phyloP scores from a whole-genome alignment of 2,888 invertebrate species.

The Watsonalla cultraria region DNA sequence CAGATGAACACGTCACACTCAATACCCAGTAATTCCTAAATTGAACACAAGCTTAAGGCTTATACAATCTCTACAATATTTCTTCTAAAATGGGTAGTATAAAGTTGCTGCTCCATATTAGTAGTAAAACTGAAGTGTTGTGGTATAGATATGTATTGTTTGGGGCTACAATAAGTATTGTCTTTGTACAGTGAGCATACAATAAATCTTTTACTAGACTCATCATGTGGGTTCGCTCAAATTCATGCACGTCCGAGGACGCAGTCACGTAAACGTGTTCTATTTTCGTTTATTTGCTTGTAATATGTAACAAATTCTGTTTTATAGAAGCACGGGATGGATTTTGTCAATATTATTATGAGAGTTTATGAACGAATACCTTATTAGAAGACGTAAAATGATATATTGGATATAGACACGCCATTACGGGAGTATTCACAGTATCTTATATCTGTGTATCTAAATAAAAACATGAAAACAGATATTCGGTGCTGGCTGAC shows the following conservation, averaged over 20 bases:
- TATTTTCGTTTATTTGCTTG: conserved; percentile 56
- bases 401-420: conserved; percentile 37
- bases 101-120: too few relatives aligned
- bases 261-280: conserved; percentile 43
- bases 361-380: conserved; percentile 45
- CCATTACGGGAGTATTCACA: too few relatives aligned
- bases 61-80: too few relatives aligned
- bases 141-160: too few relatives aligned
- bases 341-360: conserved; percentile 52
- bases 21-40: too few relatives aligned
- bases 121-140: too few relatives aligned
- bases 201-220: conserved; percentile 3
- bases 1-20: background rate
- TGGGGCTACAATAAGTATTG: background rate
- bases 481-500: too few relatives aligned
- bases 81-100: too few relatives aligned
- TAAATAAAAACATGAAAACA: too few relatives aligned
- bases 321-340: conserved; percentile 46
- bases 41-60: too few relatives aligned
- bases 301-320: conserved; percentile 46
- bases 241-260: conserved; percentile 18
- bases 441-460: too few relatives aligned
- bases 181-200: background rate
- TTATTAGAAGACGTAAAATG: conserved; percentile 36
- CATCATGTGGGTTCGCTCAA: conserved; percentile 14